Conservation (phyloP, 1,140 invertebrate genomes). For the Rhynchophorus ferrugineus region DNA sequence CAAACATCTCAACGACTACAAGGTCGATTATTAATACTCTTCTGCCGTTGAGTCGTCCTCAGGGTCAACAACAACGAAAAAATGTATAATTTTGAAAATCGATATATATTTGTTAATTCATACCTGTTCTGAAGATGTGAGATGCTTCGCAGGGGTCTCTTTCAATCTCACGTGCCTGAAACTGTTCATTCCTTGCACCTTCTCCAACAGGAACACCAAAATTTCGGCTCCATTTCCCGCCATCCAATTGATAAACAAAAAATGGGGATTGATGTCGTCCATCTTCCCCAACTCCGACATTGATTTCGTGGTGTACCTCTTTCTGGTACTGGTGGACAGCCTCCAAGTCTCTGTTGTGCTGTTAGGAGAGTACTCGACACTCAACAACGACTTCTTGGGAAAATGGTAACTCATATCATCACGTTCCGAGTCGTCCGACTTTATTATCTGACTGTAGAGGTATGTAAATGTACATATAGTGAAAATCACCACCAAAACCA, state of each 20-base stretch:
- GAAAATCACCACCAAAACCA: conserved; percentile 4
- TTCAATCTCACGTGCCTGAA: conserved; percentile 54
- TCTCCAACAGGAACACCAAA: conserved; percentile 55
- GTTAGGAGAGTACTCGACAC: background rate
- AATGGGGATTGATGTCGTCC: conserved; percentile 45
- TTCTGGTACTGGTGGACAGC: background rate
- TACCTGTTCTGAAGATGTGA: too few species aligned
- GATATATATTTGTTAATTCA: too few species aligned
- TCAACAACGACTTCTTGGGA: conserved; percentile 14
- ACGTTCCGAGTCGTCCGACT: background rate
- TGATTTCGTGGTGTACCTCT: conserved; percentile 46
- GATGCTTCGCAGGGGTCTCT: too few species aligned
- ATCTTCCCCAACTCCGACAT: conserved; percentile 45
- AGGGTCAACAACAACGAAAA: too few species aligned
- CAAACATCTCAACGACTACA: too few species aligned
- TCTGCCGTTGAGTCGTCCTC: too few species aligned
- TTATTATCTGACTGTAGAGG: conserved; percentile 3
- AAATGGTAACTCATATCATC: background rate
- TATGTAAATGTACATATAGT: conserved; percentile 5
- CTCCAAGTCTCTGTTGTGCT: conserved; percentile 1
- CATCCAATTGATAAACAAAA: conserved; percentile 57
- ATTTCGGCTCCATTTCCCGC: conserved; percentile 59
- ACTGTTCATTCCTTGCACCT: conserved; percentile 52
- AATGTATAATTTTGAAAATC: too few species aligned
- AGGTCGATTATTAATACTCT: too few species aligned